These are phyloP conservation scores for Pyralis farinalis DNA, from an alignment of 2,888 invertebrate species.

Conservation along the genomic window DNA sequence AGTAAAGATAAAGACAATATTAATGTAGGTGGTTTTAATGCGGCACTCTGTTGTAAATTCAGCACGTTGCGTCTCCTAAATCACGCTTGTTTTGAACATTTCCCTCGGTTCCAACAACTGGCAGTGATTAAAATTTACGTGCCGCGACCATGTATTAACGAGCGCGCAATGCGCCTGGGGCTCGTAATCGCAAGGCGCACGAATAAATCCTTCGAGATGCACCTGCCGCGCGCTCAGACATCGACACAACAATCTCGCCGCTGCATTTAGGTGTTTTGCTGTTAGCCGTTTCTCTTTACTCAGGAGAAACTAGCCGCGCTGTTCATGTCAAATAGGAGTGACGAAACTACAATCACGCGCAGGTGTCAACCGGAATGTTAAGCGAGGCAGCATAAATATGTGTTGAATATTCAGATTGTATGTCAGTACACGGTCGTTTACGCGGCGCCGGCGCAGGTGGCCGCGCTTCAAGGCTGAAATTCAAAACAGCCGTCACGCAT, in stretches of 20 bases:
- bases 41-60: conserved; percentile 43
- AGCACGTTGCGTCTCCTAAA: conserved; percentile 63
- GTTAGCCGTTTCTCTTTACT: conserved; percentile 18
- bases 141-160: conserved; percentile 77
- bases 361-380: conserved; percentile 72
- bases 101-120: conserved; percentile 72
- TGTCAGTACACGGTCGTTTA: conserved; percentile 79
- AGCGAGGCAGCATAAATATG: conserved; percentile 69
- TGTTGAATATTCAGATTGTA: conserved; percentile 79
- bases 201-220: conserved; percentile 76
- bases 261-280: conserved; percentile 18
- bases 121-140: conserved; percentile 79
- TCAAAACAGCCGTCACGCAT: conserved; percentile 80
- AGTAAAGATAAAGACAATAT: conserved; percentile 13
- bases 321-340: conserved; percentile 32
- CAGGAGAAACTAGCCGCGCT: conserved; percentile 16
- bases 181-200: conserved; percentile 59
- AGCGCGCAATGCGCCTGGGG: conserved; percentile 64
- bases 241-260: conserved; percentile 24
- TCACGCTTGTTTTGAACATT: conserved; percentile 74
- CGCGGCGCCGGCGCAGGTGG: conserved; percentile 84
- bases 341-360: conserved; percentile 60
- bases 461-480: conserved; percentile 81
- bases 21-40: conserved; percentile 21
- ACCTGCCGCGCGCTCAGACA: conserved; percentile 56